phyloP scores from a whole-genome alignment of 2,113 vertebrate species.

The Oryzias celebensis region DNA sequence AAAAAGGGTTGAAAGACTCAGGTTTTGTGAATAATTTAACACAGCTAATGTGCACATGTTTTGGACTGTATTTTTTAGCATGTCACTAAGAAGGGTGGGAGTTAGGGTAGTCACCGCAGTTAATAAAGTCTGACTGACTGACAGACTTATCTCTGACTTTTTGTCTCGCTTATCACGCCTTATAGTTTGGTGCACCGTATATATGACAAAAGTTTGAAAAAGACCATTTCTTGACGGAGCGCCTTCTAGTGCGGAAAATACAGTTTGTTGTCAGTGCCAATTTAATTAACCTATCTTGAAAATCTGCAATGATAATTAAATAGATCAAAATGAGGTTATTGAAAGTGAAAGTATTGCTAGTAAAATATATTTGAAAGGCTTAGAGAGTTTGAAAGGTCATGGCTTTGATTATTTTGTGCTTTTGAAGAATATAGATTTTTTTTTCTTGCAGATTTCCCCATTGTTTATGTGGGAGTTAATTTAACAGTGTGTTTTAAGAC shows the following conservation, averaged over 20 bases:
- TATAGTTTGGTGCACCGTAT: too few relatives aligned
- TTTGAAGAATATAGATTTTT: slow-evolving; percentile 28
- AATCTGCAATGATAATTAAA: slow-evolving; percentile 24
- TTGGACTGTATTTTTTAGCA: too few relatives aligned
- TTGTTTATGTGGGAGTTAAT: slow-evolving; percentile 23
- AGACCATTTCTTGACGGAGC: too few relatives aligned
- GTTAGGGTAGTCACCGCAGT: too few relatives aligned
- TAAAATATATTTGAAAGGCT: slow-evolving; percentile 3
- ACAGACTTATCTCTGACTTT: too few relatives aligned
- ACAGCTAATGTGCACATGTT: too few relatives aligned
- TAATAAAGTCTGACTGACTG: too few relatives aligned
- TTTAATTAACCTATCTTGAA: slow-evolving; percentile 26
- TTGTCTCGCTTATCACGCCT: too few relatives aligned
- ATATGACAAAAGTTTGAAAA: too few relatives aligned
- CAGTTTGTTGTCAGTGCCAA: background rate
- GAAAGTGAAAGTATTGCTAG: background rate
- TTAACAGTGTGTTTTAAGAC: slow-evolving; percentile 21
- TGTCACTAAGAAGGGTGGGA: too few relatives aligned
- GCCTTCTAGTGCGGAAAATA: background rate
- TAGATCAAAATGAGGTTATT: background rate
- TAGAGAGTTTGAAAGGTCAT: slow-evolving; percentile 26
- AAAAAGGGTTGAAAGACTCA: too few relatives aligned
- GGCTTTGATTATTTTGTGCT: slow-evolving; percentile 21
- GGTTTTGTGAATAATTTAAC: too few relatives aligned
- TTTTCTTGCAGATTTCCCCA: background rate